A percentile compares a stretch with the other conserved stretches of the same genome.
Evolutionary conservation across 2,797 vertebrate genomes (phyloP).

Genomic region (Anguilla anguilla): DNA sequence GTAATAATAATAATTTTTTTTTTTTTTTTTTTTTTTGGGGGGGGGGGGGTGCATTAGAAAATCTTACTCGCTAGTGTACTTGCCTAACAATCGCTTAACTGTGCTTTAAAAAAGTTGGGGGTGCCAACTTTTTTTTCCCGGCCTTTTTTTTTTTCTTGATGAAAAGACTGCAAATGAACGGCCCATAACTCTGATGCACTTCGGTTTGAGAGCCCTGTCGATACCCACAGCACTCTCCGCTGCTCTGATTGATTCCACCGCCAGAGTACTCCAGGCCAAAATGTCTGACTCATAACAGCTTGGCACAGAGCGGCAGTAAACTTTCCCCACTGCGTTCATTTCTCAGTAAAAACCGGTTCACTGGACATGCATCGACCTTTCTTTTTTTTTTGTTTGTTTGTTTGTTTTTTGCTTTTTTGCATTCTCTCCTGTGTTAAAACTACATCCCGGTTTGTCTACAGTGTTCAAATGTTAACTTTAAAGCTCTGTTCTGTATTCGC

Average conservation of each 20-base stretch:
- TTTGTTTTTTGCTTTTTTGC: neutral
- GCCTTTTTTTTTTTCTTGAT: slow-evolving; percentile 17
- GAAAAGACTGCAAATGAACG: slow-evolving; percentile 40
- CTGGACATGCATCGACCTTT: neutral
- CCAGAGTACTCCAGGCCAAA: slow-evolving; percentile 29
- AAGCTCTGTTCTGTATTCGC: neutral
- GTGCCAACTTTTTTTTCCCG: neutral
- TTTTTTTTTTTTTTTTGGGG: neutral
- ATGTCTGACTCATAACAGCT: slow-evolving; percentile 18
- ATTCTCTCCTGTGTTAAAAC: neutral
- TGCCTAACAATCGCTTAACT: neutral
- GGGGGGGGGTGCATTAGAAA: neutral
- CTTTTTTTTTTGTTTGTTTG: too few species aligned
- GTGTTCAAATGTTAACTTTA: neutral
- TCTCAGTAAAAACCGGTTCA: neutral
- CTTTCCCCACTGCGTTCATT: neutral
- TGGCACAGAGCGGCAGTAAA: neutral
- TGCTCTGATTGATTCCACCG: slow-evolving; percentile 45
- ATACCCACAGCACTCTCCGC: slow-evolving; percentile 44
- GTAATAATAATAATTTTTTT: too few species aligned
- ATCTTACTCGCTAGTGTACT: neutral
- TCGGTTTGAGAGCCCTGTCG: slow-evolving; percentile 34
- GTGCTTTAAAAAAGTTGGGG: neutral
- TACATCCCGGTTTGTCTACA: neutral
- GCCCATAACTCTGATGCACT: slow-evolving; percentile 43